Conservation (phyloP, 2,797 vertebrate genomes). For the Glyptemys insculpta region DNA sequence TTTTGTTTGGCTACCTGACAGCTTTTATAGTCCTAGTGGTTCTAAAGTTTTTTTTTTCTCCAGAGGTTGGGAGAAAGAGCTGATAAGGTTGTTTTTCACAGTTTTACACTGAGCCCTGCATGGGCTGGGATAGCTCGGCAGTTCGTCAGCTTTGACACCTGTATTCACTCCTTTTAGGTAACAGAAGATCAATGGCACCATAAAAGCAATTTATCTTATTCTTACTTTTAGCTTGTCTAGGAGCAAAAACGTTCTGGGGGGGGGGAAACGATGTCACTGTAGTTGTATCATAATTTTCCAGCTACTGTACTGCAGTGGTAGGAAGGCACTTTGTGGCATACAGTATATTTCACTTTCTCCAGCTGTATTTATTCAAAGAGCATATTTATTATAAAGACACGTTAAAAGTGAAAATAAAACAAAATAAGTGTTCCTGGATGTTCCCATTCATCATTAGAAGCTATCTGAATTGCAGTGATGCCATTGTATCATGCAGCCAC, state of each 20-base stretch:
- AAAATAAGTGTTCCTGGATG: conserved; percentile 31
- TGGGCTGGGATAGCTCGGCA: neutral
- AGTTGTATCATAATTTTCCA: conserved; percentile 32
- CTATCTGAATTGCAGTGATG: conserved; percentile 36
- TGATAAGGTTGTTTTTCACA: conserved; percentile 23
- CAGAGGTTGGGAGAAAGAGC: neutral
- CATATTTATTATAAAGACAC: conserved; percentile 36
- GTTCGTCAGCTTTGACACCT: conserved; percentile 49
- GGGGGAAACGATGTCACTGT: conserved; percentile 26
- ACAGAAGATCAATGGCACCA: conserved; percentile 53
- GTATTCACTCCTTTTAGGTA: conserved; percentile 45
- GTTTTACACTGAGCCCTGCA: conserved; percentile 26
- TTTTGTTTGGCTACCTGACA: conserved; percentile 20
- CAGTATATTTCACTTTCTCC: conserved; percentile 25
- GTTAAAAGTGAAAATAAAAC: conserved; percentile 63
- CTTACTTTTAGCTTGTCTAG: conserved; percentile 34
- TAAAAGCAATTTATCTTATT: conserved; percentile 68
- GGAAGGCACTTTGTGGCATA: neutral
- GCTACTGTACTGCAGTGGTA: conserved; percentile 8
- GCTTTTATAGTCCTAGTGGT: neutral
- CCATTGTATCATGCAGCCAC: neutral
- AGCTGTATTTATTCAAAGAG: conserved; percentile 34
- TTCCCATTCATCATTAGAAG: conserved; percentile 20
- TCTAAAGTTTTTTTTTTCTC: neutral
- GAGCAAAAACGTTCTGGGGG: conserved; percentile 27